A percentile compares a stretch with the other conserved stretches of the same genome.
Conservation (phyloP, 2,113 vertebrate species). For the Dromas ardeola region DNA sequence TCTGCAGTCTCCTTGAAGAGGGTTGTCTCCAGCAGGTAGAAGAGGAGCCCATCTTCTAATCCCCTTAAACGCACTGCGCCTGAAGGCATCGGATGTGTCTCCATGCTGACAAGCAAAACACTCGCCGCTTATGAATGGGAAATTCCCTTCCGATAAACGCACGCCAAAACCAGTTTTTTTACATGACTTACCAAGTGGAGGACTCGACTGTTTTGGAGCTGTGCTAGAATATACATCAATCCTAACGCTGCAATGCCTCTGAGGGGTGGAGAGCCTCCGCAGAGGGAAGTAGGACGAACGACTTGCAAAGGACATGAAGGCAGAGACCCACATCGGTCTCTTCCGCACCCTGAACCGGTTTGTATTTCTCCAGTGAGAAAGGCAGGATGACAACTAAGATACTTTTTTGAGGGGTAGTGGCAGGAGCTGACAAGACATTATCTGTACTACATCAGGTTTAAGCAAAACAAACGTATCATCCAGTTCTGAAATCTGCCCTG, state of each 20-base stretch:
- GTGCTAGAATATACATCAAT: background rate
- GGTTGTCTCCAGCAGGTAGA: slow-evolving; percentile 5
- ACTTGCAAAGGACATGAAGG: background rate
- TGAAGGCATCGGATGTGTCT: background rate
- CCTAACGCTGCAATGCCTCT: background rate
- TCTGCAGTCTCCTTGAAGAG: background rate
- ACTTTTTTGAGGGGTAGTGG: background rate
- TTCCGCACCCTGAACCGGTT: background rate
- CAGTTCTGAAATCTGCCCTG: background rate
- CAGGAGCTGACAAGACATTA: background rate
- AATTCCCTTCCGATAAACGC: background rate
- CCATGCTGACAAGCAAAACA: background rate
- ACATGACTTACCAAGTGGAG: background rate
- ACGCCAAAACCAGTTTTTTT: background rate
- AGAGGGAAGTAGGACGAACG: background rate
- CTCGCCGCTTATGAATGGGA: background rate
- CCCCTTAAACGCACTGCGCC: background rate
- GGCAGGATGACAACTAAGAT: background rate
- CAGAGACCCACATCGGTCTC: background rate
- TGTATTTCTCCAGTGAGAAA: background rate
- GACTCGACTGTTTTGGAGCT: background rate
- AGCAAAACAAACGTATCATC: background rate
- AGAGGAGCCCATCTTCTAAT: background rate
- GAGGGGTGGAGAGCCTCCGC: background rate
- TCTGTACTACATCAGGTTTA: background rate